Percentiles rank a stretch among this genome's conserved stretches.
phyloP scores from a whole-genome alignment of 1,140 invertebrate species.

The Scaptomyza pallida region DNA sequence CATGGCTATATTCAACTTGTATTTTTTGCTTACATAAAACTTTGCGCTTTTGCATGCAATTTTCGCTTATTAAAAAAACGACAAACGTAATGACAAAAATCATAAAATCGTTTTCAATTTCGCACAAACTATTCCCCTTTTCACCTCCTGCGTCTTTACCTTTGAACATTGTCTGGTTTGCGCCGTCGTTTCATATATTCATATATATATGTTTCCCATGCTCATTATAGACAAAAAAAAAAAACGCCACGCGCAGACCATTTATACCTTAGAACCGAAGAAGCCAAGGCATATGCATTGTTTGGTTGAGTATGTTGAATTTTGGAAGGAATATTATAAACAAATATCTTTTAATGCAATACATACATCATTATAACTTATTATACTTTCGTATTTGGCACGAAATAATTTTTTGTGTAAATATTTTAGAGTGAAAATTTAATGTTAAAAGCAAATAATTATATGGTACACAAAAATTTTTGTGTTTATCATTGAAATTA shows the following conservation, averaged over 20 bases:
- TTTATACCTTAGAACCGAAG: slow-evolving; percentile 24
- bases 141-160: background rate
- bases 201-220: slow-evolving; percentile 62
- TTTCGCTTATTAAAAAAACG: slow-evolving; percentile 65
- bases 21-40: slow-evolving; percentile 69
- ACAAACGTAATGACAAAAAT: slow-evolving; percentile 74
- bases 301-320: background rate
- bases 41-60: slow-evolving; percentile 59
- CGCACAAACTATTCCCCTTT: slow-evolving; percentile 35
- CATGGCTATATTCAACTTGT: slow-evolving; percentile 11
- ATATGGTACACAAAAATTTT: slow-evolving; percentile 5
- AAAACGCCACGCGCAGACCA: slow-evolving; percentile 65
- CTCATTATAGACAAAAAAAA: slow-evolving; percentile 68
- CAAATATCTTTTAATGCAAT: too few species aligned
- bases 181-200: slow-evolving; percentile 30
- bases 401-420: background rate
- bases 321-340: background rate
- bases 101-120: slow-evolving; percentile 73
- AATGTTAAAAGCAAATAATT: slow-evolving; percentile 14
- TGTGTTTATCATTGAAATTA: slow-evolving; percentile 29
- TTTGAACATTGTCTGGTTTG: slow-evolving; percentile 33
- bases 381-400: background rate
- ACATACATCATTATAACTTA: slow-evolving; percentile 4
- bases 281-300: slow-evolving; percentile 1
- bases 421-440: slow-evolving; percentile 17